Evolutionary conservation across 2,888 invertebrate species (phyloP).

Genomic region (Plagodis dolabraria): DNA sequence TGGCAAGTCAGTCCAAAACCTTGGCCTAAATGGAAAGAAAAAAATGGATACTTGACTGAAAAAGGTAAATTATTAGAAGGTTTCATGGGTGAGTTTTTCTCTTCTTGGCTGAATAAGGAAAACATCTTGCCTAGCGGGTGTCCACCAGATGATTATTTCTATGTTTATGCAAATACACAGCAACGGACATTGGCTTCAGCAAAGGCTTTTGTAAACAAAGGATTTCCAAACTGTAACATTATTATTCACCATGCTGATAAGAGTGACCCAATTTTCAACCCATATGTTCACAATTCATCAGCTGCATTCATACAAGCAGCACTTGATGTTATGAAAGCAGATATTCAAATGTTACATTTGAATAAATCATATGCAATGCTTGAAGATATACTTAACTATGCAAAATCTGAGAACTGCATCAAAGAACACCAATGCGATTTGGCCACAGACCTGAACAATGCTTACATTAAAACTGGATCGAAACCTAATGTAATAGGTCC

Average conservation of each 20-base stretch:
- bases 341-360: conserved; percentile 52
- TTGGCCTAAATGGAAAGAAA: conserved; percentile 67
- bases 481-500: conserved; percentile 69
- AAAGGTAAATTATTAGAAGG: conserved; percentile 67
- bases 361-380: conserved; percentile 55
- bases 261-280: conserved; percentile 65
- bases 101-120: conserved; percentile 53
- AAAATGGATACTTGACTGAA: conserved; percentile 60
- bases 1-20: conserved; percentile 53
- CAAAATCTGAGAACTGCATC: conserved; percentile 61
- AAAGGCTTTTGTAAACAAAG: conserved; percentile 60
- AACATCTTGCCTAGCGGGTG: conserved; percentile 50
- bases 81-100: conserved; percentile 63
- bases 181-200: conserved; percentile 70
- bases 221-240: conserved; percentile 65
- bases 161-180: conserved; percentile 66
- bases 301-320: conserved; percentile 53
- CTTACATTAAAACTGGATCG: conserved; percentile 48
- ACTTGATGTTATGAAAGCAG: conserved; percentile 53
- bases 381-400: conserved; percentile 64
- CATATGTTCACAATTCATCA: conserved; percentile 65
- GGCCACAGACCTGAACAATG: conserved; percentile 51
- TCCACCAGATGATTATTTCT: conserved; percentile 60
- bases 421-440: conserved; percentile 61
- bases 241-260: conserved; percentile 55